phyloP scores from a whole-genome alignment of 1,140 invertebrate genomes.

The Drosophila ambigua region DNA sequence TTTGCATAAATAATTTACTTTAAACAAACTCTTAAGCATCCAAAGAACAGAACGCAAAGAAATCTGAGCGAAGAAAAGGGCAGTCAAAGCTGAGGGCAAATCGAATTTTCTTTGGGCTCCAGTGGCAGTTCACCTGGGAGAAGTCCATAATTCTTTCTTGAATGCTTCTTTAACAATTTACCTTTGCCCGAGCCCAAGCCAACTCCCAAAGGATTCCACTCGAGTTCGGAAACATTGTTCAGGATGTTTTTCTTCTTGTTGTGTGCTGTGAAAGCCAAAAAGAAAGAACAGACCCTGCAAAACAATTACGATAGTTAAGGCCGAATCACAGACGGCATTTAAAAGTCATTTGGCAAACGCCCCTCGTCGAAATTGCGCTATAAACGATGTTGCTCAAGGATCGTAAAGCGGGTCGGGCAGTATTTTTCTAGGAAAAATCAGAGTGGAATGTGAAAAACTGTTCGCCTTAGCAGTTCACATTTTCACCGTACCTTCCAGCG shows the following conservation, averaged over 20 bases:
- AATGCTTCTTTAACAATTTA: slow-evolving; percentile 58
- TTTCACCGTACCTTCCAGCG: slow-evolving; percentile 29
- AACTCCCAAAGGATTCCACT: slow-evolving; percentile 47
- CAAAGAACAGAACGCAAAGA: slow-evolving; percentile 41
- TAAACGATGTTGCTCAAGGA: slow-evolving; percentile 60
- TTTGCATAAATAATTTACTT: slow-evolving; percentile 82
- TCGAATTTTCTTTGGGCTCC: slow-evolving; percentile 34
- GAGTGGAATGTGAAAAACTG: slow-evolving; percentile 26
- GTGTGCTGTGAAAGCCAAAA: slow-evolving; percentile 18
- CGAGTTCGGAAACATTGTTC: slow-evolving; percentile 9
- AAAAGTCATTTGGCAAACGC: slow-evolving; percentile 79
- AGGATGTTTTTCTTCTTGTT: neutral
- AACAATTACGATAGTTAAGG: slow-evolving; percentile 46
- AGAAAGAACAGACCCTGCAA: slow-evolving; percentile 48
- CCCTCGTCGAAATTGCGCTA: slow-evolving; percentile 59
- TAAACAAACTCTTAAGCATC: slow-evolving; percentile 63
- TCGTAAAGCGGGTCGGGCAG: slow-evolving; percentile 48
- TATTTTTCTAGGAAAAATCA: slow-evolving; percentile 42
- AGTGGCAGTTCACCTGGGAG: slow-evolving; percentile 49
- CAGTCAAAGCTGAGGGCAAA: neutral
- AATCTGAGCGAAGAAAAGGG: slow-evolving; percentile 38
- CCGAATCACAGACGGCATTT: slow-evolving; percentile 66
- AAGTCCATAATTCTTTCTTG: slow-evolving; percentile 76
- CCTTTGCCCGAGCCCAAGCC: slow-evolving; percentile 23
- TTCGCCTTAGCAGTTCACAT: slow-evolving; percentile 35